phyloP scores from a whole-genome alignment of 2,888 invertebrate species.

The Gerris lacustris region DNA sequence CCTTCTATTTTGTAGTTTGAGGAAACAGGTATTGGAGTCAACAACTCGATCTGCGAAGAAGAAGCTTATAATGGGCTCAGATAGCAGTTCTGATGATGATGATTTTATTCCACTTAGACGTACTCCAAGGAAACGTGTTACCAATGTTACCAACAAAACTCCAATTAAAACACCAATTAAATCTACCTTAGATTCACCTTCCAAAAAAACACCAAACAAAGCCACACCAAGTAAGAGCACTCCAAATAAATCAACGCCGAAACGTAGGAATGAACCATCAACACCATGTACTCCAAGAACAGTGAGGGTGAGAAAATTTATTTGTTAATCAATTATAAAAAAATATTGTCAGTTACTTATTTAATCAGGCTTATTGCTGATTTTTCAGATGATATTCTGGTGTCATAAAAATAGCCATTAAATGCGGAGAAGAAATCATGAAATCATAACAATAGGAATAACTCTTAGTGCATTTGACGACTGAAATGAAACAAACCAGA shows the following conservation, averaged over 20 bases:
- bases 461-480: no score
- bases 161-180: neutral
- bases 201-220: neutral
- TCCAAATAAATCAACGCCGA: neutral
- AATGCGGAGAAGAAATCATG: no score
- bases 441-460: no score
- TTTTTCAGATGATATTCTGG: no score
- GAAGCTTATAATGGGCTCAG: slow-evolving; percentile 1
- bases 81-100: neutral
- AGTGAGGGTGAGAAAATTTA: neutral
- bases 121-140: neutral
- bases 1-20: slow-evolving; percentile 2
- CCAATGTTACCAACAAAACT: neutral
- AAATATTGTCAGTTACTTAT: no score
- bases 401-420: no score
- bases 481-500: no score
- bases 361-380: no score
- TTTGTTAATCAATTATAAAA: no score
- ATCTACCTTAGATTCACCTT: neutral
- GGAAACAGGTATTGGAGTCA: neutral
- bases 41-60: neutral
- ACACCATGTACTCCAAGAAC: neutral
- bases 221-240: neutral
- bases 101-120: neutral
- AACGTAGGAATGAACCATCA: neutral